phyloP scores from a whole-genome alignment of 2,888 invertebrate species.

The Acheta domesticus region DNA sequence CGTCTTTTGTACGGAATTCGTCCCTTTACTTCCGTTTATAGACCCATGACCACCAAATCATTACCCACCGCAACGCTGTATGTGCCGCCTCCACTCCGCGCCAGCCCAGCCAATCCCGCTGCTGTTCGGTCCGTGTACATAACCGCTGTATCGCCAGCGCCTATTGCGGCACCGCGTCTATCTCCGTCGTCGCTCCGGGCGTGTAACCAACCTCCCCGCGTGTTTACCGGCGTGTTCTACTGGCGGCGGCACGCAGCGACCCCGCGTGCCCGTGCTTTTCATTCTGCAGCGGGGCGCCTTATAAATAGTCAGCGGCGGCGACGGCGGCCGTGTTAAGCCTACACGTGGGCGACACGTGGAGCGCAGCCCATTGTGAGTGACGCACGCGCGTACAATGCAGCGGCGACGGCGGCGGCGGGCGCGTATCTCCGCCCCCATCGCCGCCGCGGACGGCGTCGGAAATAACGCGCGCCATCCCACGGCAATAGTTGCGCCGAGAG shows the following conservation, averaged over 20 bases:
- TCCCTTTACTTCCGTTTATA: too few relatives aligned
- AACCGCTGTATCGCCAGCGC: neutral
- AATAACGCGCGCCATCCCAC: neutral
- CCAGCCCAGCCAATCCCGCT: too few relatives aligned
- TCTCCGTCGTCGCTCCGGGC: neutral
- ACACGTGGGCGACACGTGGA: slow-evolving; percentile 18
- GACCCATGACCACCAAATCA: too few relatives aligned
- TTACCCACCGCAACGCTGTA: too few relatives aligned
- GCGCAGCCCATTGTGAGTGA: neutral
- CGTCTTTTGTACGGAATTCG: too few relatives aligned
- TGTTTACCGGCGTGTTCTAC: too few relatives aligned
- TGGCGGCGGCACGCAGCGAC: too few relatives aligned
- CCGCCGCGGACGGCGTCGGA: neutral
- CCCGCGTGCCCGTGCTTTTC: neutral
- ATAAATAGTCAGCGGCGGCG: neutral
- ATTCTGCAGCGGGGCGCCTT: neutral
- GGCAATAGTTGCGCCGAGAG: neutral
- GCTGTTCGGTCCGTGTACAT: too few relatives aligned
- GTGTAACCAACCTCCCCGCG: too few relatives aligned
- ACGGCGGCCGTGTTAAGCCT: neutral
- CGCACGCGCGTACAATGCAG: neutral
- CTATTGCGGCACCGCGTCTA: neutral
- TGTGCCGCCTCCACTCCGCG: too few relatives aligned
- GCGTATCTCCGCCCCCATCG: neutral
- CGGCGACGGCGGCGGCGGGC: neutral